These are phyloP conservation scores for Spheniscus mendiculus DNA, from an alignment of 2,113 vertebrate genomes.

Conservation along the genomic window DNA sequence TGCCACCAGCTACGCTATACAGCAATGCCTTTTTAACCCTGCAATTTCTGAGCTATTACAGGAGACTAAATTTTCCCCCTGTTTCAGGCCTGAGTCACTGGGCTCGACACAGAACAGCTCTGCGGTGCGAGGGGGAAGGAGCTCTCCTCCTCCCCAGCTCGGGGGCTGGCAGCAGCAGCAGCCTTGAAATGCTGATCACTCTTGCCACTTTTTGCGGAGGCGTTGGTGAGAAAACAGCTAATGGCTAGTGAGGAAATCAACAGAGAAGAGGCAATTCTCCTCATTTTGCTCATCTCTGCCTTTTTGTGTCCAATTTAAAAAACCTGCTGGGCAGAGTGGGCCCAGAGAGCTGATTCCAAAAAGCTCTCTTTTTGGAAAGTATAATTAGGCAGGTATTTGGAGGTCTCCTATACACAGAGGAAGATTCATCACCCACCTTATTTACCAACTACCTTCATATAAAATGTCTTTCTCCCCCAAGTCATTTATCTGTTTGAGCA, in stretches of 20 bases:
- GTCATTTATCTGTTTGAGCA: not conserved
- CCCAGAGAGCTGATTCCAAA: not conserved
- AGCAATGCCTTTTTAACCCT: not conserved
- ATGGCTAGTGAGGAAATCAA: constrained; percentile 16
- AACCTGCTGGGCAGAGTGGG: not conserved
- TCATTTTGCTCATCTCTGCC: constrained; percentile 6
- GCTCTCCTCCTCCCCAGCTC: not conserved
- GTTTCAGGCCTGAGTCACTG: not conserved
- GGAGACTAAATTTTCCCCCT: not conserved
- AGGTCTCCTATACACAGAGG: not conserved
- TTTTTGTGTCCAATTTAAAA: not conserved
- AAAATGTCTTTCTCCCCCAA: not conserved
- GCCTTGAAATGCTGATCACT: not conserved
- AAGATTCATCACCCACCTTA: not conserved
- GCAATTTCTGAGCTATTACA: not conserved
- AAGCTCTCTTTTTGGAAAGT: not conserved
- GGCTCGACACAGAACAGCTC: not conserved
- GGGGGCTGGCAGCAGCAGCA: constrained; percentile 14
- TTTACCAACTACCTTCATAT: not conserved
- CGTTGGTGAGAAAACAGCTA: constrained; percentile 49
- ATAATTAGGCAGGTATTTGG: not conserved
- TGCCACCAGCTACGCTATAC: not conserved
- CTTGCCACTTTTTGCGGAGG: constrained; percentile 32
- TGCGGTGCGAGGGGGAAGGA: not conserved
- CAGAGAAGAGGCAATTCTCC: constrained; percentile 3